These are phyloP conservation scores for Sardina pilchardus DNA, from an alignment of 2,113 vertebrate genomes.

Conservation along the genomic window DNA sequence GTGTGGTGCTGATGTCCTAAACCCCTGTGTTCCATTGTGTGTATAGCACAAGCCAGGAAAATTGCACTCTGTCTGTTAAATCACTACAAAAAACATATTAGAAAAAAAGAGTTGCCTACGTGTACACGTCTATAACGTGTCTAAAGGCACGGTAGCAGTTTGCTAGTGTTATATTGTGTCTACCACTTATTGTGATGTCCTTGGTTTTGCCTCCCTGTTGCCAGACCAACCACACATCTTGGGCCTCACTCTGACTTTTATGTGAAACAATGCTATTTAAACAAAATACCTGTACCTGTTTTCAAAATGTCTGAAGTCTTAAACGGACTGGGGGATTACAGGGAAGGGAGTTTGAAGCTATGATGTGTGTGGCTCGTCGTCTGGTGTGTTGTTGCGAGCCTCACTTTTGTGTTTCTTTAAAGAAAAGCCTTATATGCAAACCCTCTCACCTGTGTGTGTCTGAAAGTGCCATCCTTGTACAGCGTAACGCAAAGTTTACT, in stretches of 20 bases:
- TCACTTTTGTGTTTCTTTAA: constrained; percentile 79
- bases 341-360: constrained; percentile 66
- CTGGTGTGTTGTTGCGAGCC: constrained; percentile 75
- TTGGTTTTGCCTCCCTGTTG: constrained; percentile 76
- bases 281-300: constrained; percentile 85
- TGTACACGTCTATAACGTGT: constrained; percentile 84
- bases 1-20: constrained; percentile 94
- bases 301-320: constrained; percentile 93
- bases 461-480: constrained; percentile 98
- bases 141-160: constrained; percentile 72
- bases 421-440: constrained; percentile 99
- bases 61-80: constrained; percentile 93
- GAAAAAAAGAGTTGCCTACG: constrained; percentile 85
- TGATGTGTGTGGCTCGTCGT: constrained; percentile 59
- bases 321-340: constrained; percentile 76
- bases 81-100: constrained; percentile 85
- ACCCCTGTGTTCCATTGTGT: constrained; percentile 92
- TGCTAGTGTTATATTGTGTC: constrained; percentile 87
- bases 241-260: constrained; percentile 79
- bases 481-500: constrained; percentile 85
- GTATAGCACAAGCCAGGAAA: constrained; percentile 92
- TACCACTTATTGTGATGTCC: constrained; percentile 82
- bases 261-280: constrained; percentile 87
- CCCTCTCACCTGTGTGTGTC: constrained; percentile 96
- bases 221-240: constrained; percentile 91